Conservation (phyloP, 2,113 vertebrate genomes). For the Notarius quadriscutis region DNA sequence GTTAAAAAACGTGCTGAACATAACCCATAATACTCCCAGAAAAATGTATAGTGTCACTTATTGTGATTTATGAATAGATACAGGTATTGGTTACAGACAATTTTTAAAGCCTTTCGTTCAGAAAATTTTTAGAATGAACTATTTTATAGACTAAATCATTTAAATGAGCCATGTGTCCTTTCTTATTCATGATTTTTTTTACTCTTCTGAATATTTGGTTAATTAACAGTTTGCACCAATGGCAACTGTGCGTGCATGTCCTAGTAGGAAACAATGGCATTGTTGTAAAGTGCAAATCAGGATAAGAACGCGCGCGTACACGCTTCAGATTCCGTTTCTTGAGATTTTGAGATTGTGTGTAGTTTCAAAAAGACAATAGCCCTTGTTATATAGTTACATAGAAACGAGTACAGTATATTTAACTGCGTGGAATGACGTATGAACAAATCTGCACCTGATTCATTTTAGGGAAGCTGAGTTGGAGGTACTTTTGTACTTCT, state of each 20-base stretch:
- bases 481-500: not conserved
- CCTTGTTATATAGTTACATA: not conserved
- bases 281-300: not conserved
- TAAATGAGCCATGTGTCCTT: not conserved
- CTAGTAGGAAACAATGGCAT: conserved; percentile 26
- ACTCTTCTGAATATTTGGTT: not conserved
- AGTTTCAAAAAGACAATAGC: not conserved
- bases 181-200: not conserved
- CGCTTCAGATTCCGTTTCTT: not conserved
- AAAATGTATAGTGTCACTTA: not conserved
- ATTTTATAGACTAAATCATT: not conserved
- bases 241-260: not conserved
- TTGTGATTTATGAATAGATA: not conserved
- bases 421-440: not conserved
- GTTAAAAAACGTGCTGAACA: not conserved
- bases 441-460: not conserved
- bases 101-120: not conserved
- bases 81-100: not conserved
- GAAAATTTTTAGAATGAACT: not conserved
- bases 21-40: not conserved
- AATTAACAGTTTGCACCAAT: not conserved
- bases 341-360: not conserved
- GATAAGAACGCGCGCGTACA: not conserved
- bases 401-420: not conserved
- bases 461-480: not conserved